These are phyloP conservation scores for Platerodrilus igneus DNA, from an alignment of 2,888 invertebrate genomes.

Conservation along the genomic window DNA sequence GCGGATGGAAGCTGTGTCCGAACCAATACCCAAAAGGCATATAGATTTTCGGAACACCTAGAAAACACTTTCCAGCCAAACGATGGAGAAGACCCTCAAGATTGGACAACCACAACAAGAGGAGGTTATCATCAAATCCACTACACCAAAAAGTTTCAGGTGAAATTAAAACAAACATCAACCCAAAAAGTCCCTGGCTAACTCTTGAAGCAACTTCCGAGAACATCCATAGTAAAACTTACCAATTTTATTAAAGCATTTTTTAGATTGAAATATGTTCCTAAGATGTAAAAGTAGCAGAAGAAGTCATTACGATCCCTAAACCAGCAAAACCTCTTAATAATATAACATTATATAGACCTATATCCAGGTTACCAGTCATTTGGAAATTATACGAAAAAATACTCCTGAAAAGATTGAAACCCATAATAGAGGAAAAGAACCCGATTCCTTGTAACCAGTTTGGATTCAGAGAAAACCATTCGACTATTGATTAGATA, in stretches of 20 bases:
- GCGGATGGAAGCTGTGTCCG: conserved; percentile 4
- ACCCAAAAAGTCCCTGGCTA: conserved; percentile 4
- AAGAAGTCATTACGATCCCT: conserved; percentile 11
- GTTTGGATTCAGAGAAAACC: too few relatives aligned
- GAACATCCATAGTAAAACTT: conserved; percentile 8
- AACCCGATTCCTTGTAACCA: too few relatives aligned
- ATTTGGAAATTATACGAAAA: conserved; percentile 27
- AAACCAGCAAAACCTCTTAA: conserved; percentile 8
- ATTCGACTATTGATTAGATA: too few relatives aligned
- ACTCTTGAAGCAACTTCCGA: conserved; percentile 9
- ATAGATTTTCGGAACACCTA: conserved; percentile 10
- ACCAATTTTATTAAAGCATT: conserved; percentile 9
- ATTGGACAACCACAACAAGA: conserved; percentile 7
- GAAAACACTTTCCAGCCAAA: conserved; percentile 10
- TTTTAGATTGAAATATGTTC: conserved; percentile 14
- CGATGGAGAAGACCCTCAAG: conserved; percentile 6
- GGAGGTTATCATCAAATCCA: conserved; percentile 2
- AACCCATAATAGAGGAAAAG: too few relatives aligned
- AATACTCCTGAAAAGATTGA: conserved; percentile 12
- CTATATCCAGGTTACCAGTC: conserved; percentile 27
- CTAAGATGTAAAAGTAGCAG: conserved; percentile 16
- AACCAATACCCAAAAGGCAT: conserved; percentile 10
- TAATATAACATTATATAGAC: conserved; percentile 22
- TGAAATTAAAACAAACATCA: conserved; percentile 9
- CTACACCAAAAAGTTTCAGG: conserved; percentile 8